Evolutionary conservation across 23 tunicate species (phyloP).

Genomic region (Diplosoma virens): DNA sequence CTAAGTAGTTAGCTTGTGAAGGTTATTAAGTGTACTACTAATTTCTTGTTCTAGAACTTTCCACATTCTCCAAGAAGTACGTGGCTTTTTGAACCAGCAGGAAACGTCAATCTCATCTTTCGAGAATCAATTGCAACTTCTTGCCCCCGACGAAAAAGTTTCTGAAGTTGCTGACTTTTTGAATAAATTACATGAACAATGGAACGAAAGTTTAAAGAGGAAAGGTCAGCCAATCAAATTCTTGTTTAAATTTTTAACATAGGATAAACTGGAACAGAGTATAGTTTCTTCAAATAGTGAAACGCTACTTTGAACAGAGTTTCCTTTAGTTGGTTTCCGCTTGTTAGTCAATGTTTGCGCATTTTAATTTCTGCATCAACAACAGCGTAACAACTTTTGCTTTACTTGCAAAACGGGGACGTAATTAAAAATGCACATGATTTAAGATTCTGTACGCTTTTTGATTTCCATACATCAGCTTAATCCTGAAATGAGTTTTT

Average conservation of each 20-base stretch:
- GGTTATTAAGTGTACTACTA: too few species aligned
- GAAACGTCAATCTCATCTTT: neutral
- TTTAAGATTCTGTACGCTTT: too few species aligned
- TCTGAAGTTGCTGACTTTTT: neutral
- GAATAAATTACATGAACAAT: neutral
- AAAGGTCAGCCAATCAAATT: neutral
- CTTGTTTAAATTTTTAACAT: neutral
- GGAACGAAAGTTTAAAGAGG: neutral
- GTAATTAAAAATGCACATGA: too few species aligned
- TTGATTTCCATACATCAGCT: too few species aligned
- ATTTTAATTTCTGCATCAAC: neutral
- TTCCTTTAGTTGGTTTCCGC: neutral
- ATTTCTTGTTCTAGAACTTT: neutral
- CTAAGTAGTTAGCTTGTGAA: too few species aligned
- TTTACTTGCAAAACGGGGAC: too few species aligned
- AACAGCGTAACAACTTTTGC: too few species aligned
- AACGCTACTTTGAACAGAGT: neutral
- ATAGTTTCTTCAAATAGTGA: too few species aligned
- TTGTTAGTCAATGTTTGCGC: neutral
- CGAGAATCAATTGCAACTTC: neutral
- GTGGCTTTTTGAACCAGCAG: neutral
- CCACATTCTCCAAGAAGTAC: neutral
- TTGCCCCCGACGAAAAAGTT: constrained; percentile 16
- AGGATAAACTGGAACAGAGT: neutral
- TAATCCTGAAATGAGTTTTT: too few species aligned